Conservation (phyloP, 2,113 vertebrate genomes). For the Trogon melanurus region DNA sequence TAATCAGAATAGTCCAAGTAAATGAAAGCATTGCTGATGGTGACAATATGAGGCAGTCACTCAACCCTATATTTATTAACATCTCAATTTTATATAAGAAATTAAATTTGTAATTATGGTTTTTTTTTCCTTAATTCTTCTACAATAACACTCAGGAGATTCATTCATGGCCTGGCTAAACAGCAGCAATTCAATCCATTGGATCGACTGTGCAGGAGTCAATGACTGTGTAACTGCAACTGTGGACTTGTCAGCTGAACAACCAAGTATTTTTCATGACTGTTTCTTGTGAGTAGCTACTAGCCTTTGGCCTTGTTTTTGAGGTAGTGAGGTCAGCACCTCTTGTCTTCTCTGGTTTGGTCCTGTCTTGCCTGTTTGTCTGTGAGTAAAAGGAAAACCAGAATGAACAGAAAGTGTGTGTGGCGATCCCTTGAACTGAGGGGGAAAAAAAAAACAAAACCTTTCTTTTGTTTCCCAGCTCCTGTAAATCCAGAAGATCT, state of each 20-base stretch:
- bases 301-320: background rate
- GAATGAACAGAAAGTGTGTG: background rate
- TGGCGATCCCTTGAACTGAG: background rate
- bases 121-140: background rate
- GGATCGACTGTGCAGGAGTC: background rate
- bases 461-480: rapidly evolving
- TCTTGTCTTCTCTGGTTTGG: background rate
- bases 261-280: background rate
- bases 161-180: background rate
- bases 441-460: background rate
- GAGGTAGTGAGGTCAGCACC: background rate
- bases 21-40: background rate
- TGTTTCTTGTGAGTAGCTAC: background rate
- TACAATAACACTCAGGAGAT: background rate
- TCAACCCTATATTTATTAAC: background rate
- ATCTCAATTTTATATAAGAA: background rate
- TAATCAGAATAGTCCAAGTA: background rate
- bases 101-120: background rate
- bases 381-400: background rate
- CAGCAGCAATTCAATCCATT: background rate
- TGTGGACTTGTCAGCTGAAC: background rate
- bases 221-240: background rate
- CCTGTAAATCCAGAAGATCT: background rate
- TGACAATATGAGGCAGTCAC: background rate
- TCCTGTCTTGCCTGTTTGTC: background rate